These are phyloP conservation scores for Platyrinchus mystaceus DNA, from an alignment of 2,797 vertebrate genomes.

Conservation along the genomic window DNA sequence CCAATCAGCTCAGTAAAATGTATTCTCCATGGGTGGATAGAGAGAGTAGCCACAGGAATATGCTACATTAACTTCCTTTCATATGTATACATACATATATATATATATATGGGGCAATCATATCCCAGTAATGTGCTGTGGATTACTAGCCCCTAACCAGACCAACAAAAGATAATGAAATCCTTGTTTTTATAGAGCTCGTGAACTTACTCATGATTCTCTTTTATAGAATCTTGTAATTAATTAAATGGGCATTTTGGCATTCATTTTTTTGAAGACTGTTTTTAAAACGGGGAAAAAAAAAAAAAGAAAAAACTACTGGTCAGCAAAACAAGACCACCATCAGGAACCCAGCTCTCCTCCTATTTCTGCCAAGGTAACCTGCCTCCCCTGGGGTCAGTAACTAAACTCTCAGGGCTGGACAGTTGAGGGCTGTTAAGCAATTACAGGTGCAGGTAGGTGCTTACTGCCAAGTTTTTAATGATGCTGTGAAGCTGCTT, in stretches of 20 bases:
- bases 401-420: not conserved
- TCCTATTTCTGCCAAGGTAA: not conserved
- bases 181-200: constrained; percentile 57
- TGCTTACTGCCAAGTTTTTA: not conserved
- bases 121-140: constrained; percentile 51
- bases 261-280: not conserved
- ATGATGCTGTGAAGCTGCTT: not conserved
- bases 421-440: not conserved
- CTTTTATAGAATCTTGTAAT: constrained; percentile 52
- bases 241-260: constrained; percentile 48
- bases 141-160: constrained; percentile 59
- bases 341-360: not conserved
- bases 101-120: constrained; percentile 41
- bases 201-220: constrained; percentile 50
- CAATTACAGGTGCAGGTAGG: not conserved
- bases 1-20: constrained; percentile 62
- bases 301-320: accelerated
- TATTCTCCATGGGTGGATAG: constrained; percentile 30
- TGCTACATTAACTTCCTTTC: constrained; percentile 4
- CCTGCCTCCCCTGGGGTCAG: not conserved
- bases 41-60: constrained; percentile 46
- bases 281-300: not conserved
- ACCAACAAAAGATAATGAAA: constrained; percentile 61
- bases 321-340: not conserved
- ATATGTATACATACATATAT: not conserved